Conservation (phyloP, 2,888 invertebrate species). For the Liposcelis brunnea region DNA sequence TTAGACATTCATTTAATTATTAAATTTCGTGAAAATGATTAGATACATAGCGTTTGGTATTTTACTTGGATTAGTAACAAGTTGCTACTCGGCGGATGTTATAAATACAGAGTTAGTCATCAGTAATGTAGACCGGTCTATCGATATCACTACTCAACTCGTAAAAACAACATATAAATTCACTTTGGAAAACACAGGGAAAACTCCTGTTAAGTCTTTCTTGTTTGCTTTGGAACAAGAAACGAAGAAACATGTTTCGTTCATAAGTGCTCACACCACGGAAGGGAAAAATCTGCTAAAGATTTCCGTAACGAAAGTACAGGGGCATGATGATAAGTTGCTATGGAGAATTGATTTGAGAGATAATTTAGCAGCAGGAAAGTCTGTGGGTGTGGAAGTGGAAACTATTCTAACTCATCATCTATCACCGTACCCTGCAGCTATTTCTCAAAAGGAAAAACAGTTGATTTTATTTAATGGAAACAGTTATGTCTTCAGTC, state of each 20-base stretch:
- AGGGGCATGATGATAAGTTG: neutral
- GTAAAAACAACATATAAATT: constrained; percentile 29
- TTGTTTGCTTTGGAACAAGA: constrained; percentile 31
- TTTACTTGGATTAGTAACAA: too few relatives aligned
- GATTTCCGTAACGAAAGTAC: constrained; percentile 1
- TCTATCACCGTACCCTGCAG: constrained; percentile 66
- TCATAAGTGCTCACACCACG: neutral
- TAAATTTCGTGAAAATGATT: too few relatives aligned
- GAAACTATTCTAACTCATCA: constrained; percentile 62
- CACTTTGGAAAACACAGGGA: constrained; percentile 32
- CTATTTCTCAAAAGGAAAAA: constrained; percentile 82
- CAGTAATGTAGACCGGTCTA: constrained; percentile 28
- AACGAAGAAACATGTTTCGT: neutral
- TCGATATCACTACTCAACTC: constrained; percentile 33
- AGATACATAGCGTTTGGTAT: too few relatives aligned
- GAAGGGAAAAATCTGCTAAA: neutral
- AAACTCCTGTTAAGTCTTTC: constrained; percentile 27
- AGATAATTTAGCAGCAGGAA: constrained; percentile 16
- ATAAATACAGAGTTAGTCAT: constrained; percentile 14
- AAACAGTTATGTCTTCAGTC: constrained; percentile 65
- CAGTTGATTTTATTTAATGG: constrained; percentile 81
- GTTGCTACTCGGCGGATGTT: constrained; percentile 3
- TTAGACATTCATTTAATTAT: too few relatives aligned
- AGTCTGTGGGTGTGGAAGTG: constrained; percentile 31
- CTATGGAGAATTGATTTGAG: constrained; percentile 2